Evolutionary conservation across 1,140 invertebrate species (phyloP).

Genomic region (Drosophila subobscura): DNA sequence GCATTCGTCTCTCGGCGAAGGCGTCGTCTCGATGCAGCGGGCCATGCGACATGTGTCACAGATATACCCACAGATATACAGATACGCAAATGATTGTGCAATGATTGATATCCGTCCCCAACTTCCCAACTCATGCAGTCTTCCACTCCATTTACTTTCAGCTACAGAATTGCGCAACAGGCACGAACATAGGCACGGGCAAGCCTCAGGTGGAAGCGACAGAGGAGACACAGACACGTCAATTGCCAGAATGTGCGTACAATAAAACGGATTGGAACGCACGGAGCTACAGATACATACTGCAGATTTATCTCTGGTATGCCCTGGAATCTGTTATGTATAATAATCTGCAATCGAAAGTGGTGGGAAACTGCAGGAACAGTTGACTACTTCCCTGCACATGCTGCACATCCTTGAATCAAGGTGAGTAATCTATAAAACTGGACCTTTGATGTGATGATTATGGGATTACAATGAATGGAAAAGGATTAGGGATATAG

Average conservation of each 20-base stretch:
- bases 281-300: constrained; percentile 8
- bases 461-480: too few species aligned
- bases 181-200: not conserved
- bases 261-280: constrained; percentile 28
- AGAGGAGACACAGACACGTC: constrained; percentile 34
- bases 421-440: too few species aligned
- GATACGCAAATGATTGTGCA: constrained; percentile 18
- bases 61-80: constrained; percentile 1
- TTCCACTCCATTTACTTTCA: constrained; percentile 40
- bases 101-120: constrained; percentile 13
- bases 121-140: constrained; percentile 1
- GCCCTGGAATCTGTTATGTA: not conserved
- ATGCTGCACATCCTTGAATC: too few species aligned
- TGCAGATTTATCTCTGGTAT: constrained; percentile 12
- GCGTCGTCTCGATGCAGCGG: constrained; percentile 25
- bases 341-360: constrained; percentile 13
- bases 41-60: constrained; percentile 6
- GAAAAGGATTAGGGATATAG: too few species aligned
- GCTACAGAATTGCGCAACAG: constrained; percentile 40
- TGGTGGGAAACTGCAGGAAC: constrained; percentile 14
- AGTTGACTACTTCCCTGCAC: constrained; percentile 20
- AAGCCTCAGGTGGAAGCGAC: constrained; percentile 29
- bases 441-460: too few species aligned
- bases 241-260: constrained; percentile 34
- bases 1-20: constrained; percentile 19